Evolutionary conservation across 2,888 invertebrate species (phyloP), one percentile per base, ranked within the genome.

Genomic region (Saturnia japonica): DNA sequence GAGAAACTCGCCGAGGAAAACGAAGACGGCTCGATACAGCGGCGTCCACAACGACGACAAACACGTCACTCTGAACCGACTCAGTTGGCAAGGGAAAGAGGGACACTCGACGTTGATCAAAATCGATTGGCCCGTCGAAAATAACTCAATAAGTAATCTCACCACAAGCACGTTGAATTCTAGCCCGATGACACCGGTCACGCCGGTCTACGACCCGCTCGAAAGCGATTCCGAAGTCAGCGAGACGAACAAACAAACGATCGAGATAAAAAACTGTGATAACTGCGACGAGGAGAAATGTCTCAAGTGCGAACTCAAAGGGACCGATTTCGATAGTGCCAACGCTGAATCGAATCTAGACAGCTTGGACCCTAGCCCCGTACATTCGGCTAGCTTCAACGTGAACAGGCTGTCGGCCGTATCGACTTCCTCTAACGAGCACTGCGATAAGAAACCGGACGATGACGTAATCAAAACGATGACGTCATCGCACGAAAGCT

Each of bases 401-500:
- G 75, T 95, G 1, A 94, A 95, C 72, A 84, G 94, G 69, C 74
- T 94, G 7, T 94, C 94, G 0, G 94, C 91, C 1, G 86, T 93
- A 0, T 94, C 94, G 0, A 90, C 86, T 0, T 94, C 94, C 0
- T 91, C 92, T 0, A 91, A 91, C 12, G 91, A 91, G 0, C 91
- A 80, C 22, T 83, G 86, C 0, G 86, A 88, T 11, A 84, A 79
- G 19, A 86, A 82, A 69, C 19, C 86, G 74, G 86, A 87, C 45
- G 81, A 75, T 74, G 83, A 88, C 34, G 74, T 84, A n/a, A 82
- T 88, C 81, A 89, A 88, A 75, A 78, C 88, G 0, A 93, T 93
- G 93, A 92, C 93, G 69, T 93, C 93, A 12, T 94, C 94, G 0
- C 94, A 94, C 75, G 94, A 94, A 72, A 93, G 92, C 71, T 90